phyloP scores from a whole-genome alignment of 1,140 invertebrate species.

The Harlomillsia oculata region DNA sequence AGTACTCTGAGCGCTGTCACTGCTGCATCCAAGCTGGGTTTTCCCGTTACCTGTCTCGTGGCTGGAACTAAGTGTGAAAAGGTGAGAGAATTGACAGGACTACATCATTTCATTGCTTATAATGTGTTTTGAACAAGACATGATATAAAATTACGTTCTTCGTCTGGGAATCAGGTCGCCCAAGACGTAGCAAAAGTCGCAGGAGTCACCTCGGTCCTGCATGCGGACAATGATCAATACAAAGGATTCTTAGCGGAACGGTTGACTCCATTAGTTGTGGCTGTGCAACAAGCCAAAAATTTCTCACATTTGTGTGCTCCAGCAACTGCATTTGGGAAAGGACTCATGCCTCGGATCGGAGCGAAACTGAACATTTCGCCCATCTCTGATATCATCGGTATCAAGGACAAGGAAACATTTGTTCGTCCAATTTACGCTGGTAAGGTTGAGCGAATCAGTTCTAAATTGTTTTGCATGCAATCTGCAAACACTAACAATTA shows the following conservation, averaged over 20 bases:
- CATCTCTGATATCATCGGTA: conserved; percentile 84
- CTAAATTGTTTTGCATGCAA: neutral
- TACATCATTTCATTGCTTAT: neutral
- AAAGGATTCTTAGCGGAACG: conserved; percentile 82
- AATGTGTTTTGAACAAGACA: neutral
- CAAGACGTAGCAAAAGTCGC: conserved; percentile 69
- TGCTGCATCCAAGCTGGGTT: conserved; percentile 85
- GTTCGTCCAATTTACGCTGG: conserved; percentile 94
- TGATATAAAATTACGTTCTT: neutral
- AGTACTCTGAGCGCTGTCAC: conserved; percentile 83
- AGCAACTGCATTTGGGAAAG: conserved; percentile 82
- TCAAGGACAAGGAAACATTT: conserved; percentile 88
- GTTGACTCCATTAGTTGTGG: conserved; percentile 75
- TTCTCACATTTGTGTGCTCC: conserved; percentile 91
- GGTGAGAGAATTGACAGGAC: conserved; percentile 47
- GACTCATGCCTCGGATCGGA: conserved; percentile 82
- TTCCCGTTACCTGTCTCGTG: conserved; percentile 80
- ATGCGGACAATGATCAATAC: conserved; percentile 79
- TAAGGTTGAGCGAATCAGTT: conserved; percentile 38
- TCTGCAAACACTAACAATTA: neutral
- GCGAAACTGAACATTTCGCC: conserved; percentile 93
- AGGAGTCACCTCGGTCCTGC: conserved; percentile 73
- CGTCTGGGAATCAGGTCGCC: conserved; percentile 58
- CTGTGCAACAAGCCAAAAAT: conserved; percentile 84
- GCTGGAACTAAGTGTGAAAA: conserved; percentile 75